phyloP scores from a whole-genome alignment of 2,888 invertebrate genomes.

The Ectobius pallidus region DNA sequence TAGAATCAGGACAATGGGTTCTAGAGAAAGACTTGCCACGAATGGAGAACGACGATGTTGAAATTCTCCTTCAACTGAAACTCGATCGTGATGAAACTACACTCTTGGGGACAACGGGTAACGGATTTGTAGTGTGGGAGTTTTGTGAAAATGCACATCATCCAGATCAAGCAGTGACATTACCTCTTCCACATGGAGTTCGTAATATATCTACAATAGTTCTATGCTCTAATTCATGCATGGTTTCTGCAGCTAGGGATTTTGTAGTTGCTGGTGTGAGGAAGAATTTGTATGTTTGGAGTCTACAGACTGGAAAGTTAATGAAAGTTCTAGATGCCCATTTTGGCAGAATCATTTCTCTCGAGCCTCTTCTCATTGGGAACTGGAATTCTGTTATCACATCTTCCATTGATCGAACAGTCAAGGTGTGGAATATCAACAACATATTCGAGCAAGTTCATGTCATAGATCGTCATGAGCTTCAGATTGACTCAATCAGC shows the following conservation, averaged over 20 bases:
- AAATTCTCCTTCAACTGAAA: constrained; percentile 80
- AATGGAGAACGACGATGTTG: constrained; percentile 70
- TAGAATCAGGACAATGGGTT: constrained; percentile 28
- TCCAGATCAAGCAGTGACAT: constrained; percentile 65
- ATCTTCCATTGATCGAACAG: constrained; percentile 95
- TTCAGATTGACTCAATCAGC: constrained; percentile 91
- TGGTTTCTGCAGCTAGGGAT: constrained; percentile 87
- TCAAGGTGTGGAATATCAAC: constrained; percentile 99
- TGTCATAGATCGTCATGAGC: constrained; percentile 92
- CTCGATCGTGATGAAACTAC: constrained; percentile 81
- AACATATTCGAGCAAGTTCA: constrained; percentile 98
- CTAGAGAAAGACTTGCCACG: constrained; percentile 21
- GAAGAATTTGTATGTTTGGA: constrained; percentile 97
- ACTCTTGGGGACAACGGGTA: constrained; percentile 75
- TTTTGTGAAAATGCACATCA: constrained; percentile 58
- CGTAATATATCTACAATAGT: constrained; percentile 93
- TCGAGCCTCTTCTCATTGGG: constrained; percentile 85
- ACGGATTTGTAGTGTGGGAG: constrained; percentile 85
- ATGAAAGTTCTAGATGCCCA: constrained; percentile 95
- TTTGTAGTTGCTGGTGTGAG: constrained; percentile 95
- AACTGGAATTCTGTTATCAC: constrained; percentile 90
- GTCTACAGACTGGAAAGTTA: constrained; percentile 76
- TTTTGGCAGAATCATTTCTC: constrained; percentile 92
- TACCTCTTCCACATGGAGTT: constrained; percentile 82
- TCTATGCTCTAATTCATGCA: constrained; percentile 88